Evolutionary conservation across 1,140 invertebrate species (phyloP).

Genomic region (Heliconius congener): DNA sequence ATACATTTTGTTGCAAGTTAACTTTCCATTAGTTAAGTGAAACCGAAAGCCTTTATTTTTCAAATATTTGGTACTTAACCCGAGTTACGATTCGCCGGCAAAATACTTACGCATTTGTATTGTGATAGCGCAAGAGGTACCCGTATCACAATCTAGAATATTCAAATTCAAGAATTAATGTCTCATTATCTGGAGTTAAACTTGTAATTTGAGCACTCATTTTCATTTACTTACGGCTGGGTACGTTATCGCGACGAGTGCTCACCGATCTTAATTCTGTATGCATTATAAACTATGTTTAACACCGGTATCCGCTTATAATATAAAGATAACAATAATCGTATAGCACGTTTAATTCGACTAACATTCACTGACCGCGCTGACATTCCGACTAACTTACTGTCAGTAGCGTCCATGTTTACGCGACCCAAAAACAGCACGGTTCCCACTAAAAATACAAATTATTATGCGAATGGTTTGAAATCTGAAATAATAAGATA

Average conservation of each 20-base stretch:
- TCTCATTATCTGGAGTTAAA: constrained; percentile 18
- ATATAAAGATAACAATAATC: constrained; percentile 43
- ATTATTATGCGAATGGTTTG: constrained; percentile 71
- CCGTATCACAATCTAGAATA: constrained; percentile 78
- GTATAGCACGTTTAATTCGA: constrained; percentile 61
- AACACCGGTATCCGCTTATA: neutral
- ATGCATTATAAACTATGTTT: constrained; percentile 54
- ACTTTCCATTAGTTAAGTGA: neutral
- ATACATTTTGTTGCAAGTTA: neutral
- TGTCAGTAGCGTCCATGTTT: constrained; percentile 73
- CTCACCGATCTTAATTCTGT: constrained; percentile 64
- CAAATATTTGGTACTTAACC: neutral
- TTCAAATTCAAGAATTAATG: constrained; percentile 55
- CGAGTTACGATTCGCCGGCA: constrained; percentile 70
- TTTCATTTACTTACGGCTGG: constrained; percentile 72
- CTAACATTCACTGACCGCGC: constrained; percentile 66
- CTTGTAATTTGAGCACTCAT: constrained; percentile 33
- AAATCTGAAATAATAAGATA: constrained; percentile 62
- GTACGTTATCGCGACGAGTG: constrained; percentile 71
- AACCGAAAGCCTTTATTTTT: neutral
- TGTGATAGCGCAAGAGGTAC: constrained; percentile 76
- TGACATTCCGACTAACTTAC: constrained; percentile 72
- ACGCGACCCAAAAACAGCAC: constrained; percentile 77
- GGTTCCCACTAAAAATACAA: constrained; percentile 80
- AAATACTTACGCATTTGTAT: constrained; percentile 78